phyloP scores from a whole-genome alignment of 2,888 invertebrate genomes.

The Abrostola tripartita region DNA sequence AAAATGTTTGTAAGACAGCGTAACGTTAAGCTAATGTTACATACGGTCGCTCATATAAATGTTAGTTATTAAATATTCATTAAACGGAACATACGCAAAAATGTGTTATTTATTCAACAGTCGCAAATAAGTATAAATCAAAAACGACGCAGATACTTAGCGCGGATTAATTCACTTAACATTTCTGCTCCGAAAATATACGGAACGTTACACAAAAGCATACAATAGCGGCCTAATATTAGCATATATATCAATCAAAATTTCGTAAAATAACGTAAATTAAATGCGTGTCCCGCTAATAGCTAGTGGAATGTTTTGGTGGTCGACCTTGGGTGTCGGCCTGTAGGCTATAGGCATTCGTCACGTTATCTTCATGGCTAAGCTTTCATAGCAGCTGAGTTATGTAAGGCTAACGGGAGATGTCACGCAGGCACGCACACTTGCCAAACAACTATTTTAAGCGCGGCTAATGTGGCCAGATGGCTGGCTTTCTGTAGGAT shows the following conservation, averaged over 20 bases:
- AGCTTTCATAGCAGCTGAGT: slow-evolving; percentile 60
- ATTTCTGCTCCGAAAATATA: slow-evolving; percentile 27
- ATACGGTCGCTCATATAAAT: too few species aligned
- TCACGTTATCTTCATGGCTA: slow-evolving; percentile 67
- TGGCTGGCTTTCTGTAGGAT: slow-evolving; percentile 26
- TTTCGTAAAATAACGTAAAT: slow-evolving; percentile 49
- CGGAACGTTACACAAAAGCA: slow-evolving; percentile 15
- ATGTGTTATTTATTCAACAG: slow-evolving; percentile 20
- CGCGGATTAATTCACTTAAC: slow-evolving; percentile 36
- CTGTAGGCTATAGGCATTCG: slow-evolving; percentile 61
- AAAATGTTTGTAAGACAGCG: too few species aligned
- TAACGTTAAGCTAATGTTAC: slow-evolving; percentile 1
- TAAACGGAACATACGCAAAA: slow-evolving; percentile 12
- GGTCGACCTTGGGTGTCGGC: slow-evolving; percentile 55
- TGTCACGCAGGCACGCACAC: slow-evolving; percentile 71
- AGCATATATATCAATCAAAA: slow-evolving; percentile 52
- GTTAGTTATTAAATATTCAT: slow-evolving; percentile 18
- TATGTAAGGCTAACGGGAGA: slow-evolving; percentile 59
- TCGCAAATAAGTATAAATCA: slow-evolving; percentile 45
- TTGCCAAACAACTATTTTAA: slow-evolving; percentile 58
- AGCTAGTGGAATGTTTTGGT: slow-evolving; percentile 43
- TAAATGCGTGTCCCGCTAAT: slow-evolving; percentile 53
- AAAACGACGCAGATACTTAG: slow-evolving; percentile 31
- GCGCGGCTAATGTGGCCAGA: slow-evolving; percentile 41
- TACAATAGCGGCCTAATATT: slow-evolving; percentile 35